phyloP scores from a whole-genome alignment of 2,888 invertebrate genomes.

The Ophioninae sp. region DNA sequence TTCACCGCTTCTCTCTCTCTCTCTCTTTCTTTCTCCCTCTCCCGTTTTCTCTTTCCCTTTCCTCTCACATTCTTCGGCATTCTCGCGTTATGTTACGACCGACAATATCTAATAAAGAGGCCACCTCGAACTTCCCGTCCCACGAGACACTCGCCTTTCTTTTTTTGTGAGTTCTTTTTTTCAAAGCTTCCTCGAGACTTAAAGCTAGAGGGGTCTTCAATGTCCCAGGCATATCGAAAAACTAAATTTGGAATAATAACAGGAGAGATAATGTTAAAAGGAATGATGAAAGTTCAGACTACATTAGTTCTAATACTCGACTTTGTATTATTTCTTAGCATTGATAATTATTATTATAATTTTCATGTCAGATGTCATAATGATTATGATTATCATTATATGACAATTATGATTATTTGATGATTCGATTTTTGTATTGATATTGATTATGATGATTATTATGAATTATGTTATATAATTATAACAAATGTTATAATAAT shows the following conservation, averaged over 20 bases:
- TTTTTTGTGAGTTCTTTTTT: slow-evolving; percentile 48
- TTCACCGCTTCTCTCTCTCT: neutral
- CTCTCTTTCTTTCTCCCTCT: too few relatives aligned
- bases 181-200: slow-evolving; percentile 59
- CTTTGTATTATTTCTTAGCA: too few relatives aligned
- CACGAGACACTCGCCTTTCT: neutral
- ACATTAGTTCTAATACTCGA: neutral
- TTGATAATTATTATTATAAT: too few relatives aligned
- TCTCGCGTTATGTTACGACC: slow-evolving; percentile 69
- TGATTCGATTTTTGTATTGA: too few relatives aligned
- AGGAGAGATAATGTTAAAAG: neutral
- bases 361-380: too few relatives aligned
- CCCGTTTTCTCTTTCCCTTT: slow-evolving; percentile 15
- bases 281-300: neutral
- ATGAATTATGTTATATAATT: too few relatives aligned
- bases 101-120: slow-evolving; percentile 74
- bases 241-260: neutral
- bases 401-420: too few relatives aligned
- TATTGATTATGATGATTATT: too few relatives aligned
- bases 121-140: slow-evolving; percentile 61
- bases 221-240: slow-evolving; percentile 21
- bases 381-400: too few relatives aligned
- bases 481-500: too few relatives aligned
- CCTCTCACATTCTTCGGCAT: slow-evolving; percentile 62
- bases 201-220: slow-evolving; percentile 42